Base-by-base conservation (phyloP, 2,888 invertebrate species). In the Lomographa bimaculata region DNA sequence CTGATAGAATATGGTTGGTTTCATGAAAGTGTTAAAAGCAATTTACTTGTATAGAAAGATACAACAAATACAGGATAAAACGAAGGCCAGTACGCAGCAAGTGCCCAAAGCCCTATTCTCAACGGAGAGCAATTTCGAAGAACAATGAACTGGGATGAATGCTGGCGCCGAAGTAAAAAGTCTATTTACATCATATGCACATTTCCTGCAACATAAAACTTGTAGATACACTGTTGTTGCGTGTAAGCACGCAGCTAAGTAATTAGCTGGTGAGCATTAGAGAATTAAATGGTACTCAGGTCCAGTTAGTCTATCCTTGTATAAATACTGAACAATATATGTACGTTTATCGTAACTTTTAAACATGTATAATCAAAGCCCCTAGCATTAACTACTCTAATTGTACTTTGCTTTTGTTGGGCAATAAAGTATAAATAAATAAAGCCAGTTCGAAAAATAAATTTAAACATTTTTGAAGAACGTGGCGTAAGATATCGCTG, bases 111-210 rank as follows among this genome's bases (percentile, higher is more conserved):
- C 75, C 71, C 74, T 75, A 76, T 82, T 77, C 76, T 73, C 73
- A 62, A 67, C 76, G 71, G 71, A 75, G 78, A 81, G 83, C 83
- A 85, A 84, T 86, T 85, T 81, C 76, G 69, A 79, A 82, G 79
- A 85, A 85, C 83, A 85, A 86, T 85, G 78, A 79, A 73, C 77
- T 64, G 68, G 73, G 70, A 76, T 84, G 82, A 83, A 85, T 83
- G 67, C 75, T 71, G 64, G 71, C 71, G 76, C 72, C 65, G 72
- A 80, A 83, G 79, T 79, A 83, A 82, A 82, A 82, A 82, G 73
- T 78, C 64, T 80, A 79, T 81, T 83, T 81, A 79, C 79, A 79
- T 80, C 80, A 78, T 76, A 77, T 78, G 73, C 77, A 79, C 72
- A 78, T 77, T 79, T 77, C 60, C 67, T 67, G 64, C 62, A 58